Percentiles rank a stretch among this genome's conserved stretches.
phyloP scores from a whole-genome alignment of 2,113 vertebrate genomes.

The Recurvirostra avosetta region DNA sequence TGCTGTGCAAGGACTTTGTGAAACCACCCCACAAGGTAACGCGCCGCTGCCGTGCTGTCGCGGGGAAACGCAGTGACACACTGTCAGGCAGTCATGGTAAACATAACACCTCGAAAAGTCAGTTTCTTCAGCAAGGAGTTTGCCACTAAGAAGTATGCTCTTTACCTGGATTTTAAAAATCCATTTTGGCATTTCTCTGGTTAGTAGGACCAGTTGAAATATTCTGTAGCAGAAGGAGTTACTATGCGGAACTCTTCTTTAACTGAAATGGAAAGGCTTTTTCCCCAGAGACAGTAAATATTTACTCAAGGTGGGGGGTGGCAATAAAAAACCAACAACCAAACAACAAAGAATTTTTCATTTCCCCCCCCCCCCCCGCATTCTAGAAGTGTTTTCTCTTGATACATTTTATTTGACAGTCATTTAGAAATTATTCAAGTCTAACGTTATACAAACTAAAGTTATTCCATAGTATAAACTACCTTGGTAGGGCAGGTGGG shows the following conservation, averaged over 20 bases:
- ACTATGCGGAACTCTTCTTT: neutral
- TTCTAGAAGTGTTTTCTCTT: neutral
- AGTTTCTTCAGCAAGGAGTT: neutral
- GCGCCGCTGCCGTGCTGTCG: too few relatives aligned
- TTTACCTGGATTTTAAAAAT: neutral
- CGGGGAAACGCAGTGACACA: neutral
- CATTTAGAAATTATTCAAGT: neutral
- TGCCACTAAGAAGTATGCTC: neutral
- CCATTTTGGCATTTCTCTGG: neutral
- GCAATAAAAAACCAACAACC: neutral
- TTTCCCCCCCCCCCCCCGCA: fast-evolving
- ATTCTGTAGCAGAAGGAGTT: neutral
- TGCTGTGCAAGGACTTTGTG: neutral
- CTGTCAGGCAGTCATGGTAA: neutral
- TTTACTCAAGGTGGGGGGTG: neutral
- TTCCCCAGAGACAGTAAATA: neutral
- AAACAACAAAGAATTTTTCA: neutral
- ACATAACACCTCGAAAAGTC: neutral
- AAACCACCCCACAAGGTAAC: neutral
- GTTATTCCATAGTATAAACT: neutral
- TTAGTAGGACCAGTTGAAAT: neutral
- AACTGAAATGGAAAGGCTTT: neutral
- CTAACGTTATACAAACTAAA: neutral
- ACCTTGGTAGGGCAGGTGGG: neutral
- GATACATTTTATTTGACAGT: neutral